These are phyloP conservation scores for Ceratina australensis DNA, from an alignment of 1,140 invertebrate genomes.

Conservation along the genomic window DNA sequence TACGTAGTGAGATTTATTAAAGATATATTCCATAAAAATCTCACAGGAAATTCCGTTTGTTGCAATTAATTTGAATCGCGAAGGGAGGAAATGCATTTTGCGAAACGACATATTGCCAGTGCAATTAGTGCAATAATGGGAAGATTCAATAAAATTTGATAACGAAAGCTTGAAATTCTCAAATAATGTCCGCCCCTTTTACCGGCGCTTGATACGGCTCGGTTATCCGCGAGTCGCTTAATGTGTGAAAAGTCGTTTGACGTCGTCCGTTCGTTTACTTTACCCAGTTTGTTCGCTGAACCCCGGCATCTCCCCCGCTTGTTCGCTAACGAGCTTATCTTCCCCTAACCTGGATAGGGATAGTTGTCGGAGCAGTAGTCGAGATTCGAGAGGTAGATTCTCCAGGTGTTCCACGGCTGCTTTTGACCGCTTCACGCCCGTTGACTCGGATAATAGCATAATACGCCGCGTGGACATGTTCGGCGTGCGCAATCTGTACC, in stretches of 20 bases:
- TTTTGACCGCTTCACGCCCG: constrained; percentile 69
- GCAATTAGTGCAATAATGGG: too few species aligned
- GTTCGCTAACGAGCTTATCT: constrained; percentile 57
- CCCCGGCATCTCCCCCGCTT: constrained; percentile 23
- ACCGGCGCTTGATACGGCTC: constrained; percentile 11
- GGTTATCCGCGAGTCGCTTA: constrained; percentile 49
- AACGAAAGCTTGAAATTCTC: background rate
- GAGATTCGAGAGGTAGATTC: constrained; percentile 50
- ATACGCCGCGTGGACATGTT: constrained; percentile 66
- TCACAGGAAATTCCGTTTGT: too few species aligned
- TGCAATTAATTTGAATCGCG: too few species aligned
- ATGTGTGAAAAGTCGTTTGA: constrained; percentile 63
- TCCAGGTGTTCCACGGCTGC: constrained; percentile 58
- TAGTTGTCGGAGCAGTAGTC: background rate
- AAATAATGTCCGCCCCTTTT: background rate
- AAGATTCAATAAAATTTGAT: background rate
- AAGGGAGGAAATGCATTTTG: too few species aligned
- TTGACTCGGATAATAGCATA: constrained; percentile 72
- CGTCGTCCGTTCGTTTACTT: constrained; percentile 53
- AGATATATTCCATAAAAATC: too few species aligned
- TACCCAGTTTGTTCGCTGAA: constrained; percentile 47
- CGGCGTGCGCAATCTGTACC: constrained; percentile 57
- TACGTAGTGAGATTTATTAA: too few species aligned
- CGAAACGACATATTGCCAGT: too few species aligned
- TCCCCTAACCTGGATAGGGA: constrained; percentile 24